Base-by-base conservation (phyloP, 2,888 invertebrate genomes). In the Vanessa cardui region DNA sequence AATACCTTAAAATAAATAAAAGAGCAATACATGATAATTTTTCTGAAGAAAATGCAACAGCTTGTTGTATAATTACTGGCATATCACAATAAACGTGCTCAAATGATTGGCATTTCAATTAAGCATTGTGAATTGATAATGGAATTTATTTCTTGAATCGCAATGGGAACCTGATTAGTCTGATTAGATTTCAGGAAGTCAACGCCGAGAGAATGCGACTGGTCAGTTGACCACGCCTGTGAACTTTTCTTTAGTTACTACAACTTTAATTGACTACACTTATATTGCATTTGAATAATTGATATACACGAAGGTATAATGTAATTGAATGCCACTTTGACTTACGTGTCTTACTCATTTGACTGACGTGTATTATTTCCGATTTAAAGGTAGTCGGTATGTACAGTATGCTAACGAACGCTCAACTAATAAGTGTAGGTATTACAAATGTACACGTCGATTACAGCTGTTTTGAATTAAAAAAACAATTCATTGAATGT, bases 161-260 rank as follows among this genome's bases (percentile, higher is more conserved):
- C 52, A 59, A 58, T 64, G 26, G 73, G 68, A 72, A 74, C 70
- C 72, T 68, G 74, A 76, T 75, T 73, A 74, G 70, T 72, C 69
- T 70, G 54, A 62, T 62, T 60, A 74, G 75, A 75, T 82, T 86
- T 83, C 80, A 89, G 85, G 88, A 87, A 85, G 76, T 80, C 76
- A 83, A 80, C 75, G 80, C 78, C 73, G 73, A 78, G 82, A 82
- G 84, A 84, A 85, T 86, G 83, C 84, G 80, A 77, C 64, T 62
- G 71, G 77, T 79, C 85, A 80, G 77, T 61, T 64, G 70, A 76
- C 80, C 85, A 85, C 87, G 84, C 87, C 85, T 86, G 80, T 79
- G 75, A 77, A 79, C 80, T 80, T 81, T 83, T 62, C 33, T 26
- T 75, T 77, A 76, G 78, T 82, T n/a, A 83, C 80, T 83, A 85